Evolutionary conservation across 2,797 vertebrate genomes (phyloP).

Genomic region (Sebastiscus albofasciatus): DNA sequence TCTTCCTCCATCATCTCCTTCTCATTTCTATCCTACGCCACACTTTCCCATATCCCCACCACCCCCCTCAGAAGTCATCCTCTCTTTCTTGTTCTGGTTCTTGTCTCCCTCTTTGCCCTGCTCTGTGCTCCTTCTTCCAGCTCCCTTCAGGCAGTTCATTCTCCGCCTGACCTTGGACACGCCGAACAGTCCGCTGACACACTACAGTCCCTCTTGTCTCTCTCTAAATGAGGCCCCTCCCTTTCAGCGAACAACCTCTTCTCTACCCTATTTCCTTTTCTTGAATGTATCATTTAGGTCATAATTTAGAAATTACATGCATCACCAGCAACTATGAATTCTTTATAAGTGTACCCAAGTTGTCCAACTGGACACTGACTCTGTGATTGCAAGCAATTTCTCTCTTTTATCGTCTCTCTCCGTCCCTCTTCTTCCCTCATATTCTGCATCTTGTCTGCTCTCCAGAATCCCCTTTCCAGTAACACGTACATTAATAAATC

Average conservation of each 20-base stretch:
- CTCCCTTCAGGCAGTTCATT: conserved; percentile 39
- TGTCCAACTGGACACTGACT: neutral
- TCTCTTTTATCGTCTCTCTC: neutral
- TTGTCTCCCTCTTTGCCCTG: conserved; percentile 9
- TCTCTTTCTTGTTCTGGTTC: conserved; percentile 1
- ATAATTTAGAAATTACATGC: conserved; percentile 15
- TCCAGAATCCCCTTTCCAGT: conserved; percentile 12
- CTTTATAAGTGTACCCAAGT: neutral
- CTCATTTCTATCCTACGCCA: neutral
- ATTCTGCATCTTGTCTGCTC: neutral
- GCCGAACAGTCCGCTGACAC: conserved; percentile 15
- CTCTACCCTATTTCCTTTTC: neutral
- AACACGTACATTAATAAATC: conserved; percentile 35
- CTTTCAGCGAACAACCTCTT: neutral
- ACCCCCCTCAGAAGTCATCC: neutral
- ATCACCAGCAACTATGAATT: neutral
- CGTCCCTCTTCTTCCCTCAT: neutral
- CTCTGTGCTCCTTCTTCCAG: conserved; percentile 12
- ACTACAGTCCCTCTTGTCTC: conserved; percentile 16
- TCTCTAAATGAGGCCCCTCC: conserved; percentile 13
- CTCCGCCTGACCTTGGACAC: conserved; percentile 53
- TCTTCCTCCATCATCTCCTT: neutral
- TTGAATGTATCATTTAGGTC: conserved; percentile 6
- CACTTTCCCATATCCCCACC: neutral
- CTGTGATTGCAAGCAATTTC: neutral